These are phyloP conservation scores for Cirrhinus mrigala DNA, from an alignment of 2,797 vertebrate genomes.

Conservation along the genomic window DNA sequence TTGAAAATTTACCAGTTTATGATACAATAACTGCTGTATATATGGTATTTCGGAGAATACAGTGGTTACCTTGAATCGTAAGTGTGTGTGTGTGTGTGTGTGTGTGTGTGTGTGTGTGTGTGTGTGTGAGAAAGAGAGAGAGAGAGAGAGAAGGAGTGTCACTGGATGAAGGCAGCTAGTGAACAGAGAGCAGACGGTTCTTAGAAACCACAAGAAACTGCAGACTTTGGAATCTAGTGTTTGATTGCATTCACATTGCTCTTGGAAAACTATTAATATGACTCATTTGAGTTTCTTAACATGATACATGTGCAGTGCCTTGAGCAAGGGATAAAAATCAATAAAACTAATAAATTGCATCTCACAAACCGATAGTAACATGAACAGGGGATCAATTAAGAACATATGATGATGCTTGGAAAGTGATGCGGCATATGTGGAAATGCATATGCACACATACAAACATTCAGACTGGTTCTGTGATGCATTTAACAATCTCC, in stretches of 20 bases:
- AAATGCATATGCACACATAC: background rate
- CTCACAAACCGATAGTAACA: background rate
- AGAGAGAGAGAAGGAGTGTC: background rate
- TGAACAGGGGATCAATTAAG: slow-evolving; percentile 10
- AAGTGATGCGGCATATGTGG: background rate
- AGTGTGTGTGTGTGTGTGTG: background rate
- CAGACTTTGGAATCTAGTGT: slow-evolving; percentile 25
- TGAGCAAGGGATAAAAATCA: background rate
- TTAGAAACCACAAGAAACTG: slow-evolving; percentile 15
- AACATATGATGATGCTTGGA: background rate
- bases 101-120: background rate
- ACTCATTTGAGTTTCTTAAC: slow-evolving; percentile 13
- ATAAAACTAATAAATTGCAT: background rate
- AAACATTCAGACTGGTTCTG: slow-evolving; percentile 4
- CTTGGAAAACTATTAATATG: slow-evolving; percentile 21
- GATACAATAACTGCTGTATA: background rate
- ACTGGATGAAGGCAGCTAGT: slow-evolving; percentile 16
- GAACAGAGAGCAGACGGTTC: slow-evolving; percentile 23
- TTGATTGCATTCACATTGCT: background rate
- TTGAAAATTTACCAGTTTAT: background rate
- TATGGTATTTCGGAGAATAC: background rate
- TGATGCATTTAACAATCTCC: slow-evolving; percentile 21
- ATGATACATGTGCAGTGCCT: background rate
- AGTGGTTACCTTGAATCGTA: background rate
- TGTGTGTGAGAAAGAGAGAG: background rate